Evolutionary conservation across 37 sponge, comb jelly and placozoan species (phyloP).

Genomic region (Beroe ovata): DNA sequence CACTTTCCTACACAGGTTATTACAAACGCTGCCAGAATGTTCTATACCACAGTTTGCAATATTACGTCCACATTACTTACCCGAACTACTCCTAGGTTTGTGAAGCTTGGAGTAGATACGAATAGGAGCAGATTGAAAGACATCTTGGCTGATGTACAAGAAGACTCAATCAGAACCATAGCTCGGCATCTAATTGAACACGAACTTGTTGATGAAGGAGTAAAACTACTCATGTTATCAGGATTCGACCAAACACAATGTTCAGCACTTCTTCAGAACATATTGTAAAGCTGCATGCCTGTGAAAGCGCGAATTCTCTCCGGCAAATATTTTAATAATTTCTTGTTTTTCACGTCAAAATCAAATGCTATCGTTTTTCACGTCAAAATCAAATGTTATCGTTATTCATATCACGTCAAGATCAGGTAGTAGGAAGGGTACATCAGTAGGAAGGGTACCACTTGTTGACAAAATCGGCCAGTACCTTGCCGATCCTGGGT

Average conservation of each 20-base stretch:
- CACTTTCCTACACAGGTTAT: constrained; percentile 40
- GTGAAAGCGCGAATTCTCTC: no score
- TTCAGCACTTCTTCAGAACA: neutral
- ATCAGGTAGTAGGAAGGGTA: no score
- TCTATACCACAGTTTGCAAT: no score
- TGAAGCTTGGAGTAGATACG: constrained; percentile 3
- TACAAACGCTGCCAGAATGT: no score
- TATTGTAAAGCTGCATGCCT: neutral
- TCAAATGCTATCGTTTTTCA: no score
- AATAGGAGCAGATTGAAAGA: neutral
- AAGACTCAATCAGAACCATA: neutral
- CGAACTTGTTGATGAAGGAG: constrained; percentile 5
- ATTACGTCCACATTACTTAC: no score
- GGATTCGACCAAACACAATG: neutral
- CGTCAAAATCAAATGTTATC: no score
- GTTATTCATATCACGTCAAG: no score
- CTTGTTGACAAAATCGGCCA: constrained; percentile 29
- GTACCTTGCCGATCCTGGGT: constrained; percentile 5
- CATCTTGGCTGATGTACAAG: neutral
- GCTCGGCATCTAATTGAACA: constrained; percentile 9
- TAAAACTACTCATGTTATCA: neutral
- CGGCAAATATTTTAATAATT: no score
- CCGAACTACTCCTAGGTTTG: neutral
- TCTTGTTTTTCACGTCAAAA: no score
- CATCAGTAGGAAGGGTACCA: neutral